These are phyloP conservation scores for Lates japonicus DNA, from an alignment of 2,797 vertebrate genomes.

Conservation along the genomic window DNA sequence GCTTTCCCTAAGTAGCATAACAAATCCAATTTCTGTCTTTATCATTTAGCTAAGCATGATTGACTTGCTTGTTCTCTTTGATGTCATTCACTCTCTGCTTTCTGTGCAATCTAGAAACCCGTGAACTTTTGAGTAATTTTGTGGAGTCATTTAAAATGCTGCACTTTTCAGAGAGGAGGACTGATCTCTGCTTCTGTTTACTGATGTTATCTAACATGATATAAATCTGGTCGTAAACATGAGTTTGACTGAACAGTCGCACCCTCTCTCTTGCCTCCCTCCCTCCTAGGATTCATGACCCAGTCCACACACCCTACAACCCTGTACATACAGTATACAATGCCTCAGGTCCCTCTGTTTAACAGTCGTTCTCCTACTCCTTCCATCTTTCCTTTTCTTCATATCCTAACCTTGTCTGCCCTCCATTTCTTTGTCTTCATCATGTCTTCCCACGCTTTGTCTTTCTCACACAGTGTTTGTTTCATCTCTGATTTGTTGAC, in stretches of 20 bases:
- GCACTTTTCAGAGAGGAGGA: neutral
- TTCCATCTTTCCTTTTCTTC: neutral
- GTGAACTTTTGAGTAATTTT: neutral
- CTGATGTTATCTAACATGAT: neutral
- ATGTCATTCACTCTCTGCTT: slow-evolving; percentile 12
- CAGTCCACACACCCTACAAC: neutral
- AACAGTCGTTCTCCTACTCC: neutral
- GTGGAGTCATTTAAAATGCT: neutral
- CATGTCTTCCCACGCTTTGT: neutral
- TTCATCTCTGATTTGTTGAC: slow-evolving; percentile 20
- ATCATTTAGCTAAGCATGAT: slow-evolving; percentile 48
- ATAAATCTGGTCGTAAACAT: neutral
- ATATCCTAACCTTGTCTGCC: neutral
- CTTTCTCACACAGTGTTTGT: neutral
- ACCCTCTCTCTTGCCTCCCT: neutral
- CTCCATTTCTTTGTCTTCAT: neutral
- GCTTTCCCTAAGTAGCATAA: slow-evolving; percentile 32
- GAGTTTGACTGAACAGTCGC: neutral
- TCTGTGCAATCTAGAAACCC: slow-evolving; percentile 6
- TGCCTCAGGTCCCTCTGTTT: neutral
- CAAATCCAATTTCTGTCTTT: slow-evolving; percentile 53
- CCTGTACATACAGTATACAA: neutral
- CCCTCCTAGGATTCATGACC: neutral
- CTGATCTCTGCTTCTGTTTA: neutral
- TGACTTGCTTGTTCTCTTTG: slow-evolving; percentile 39